Evolutionary conservation across 2,113 vertebrate genomes (phyloP), one percentile per base, ranked within the genome.

Genomic region (Callocephalon fimbriatum): DNA sequence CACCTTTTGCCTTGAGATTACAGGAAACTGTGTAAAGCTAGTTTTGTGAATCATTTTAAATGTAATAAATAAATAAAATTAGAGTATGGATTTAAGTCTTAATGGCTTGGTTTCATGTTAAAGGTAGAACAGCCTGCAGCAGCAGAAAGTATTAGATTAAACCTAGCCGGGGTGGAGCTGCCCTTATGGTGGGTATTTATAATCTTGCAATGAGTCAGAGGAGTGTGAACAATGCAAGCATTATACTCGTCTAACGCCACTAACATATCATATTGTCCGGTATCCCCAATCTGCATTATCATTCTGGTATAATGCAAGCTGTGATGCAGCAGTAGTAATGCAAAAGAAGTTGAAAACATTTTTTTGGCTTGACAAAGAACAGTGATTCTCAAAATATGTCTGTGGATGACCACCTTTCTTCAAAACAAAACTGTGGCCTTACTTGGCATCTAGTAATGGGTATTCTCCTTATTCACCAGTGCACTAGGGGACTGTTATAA

Each of bases 1-100:
- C 87, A 91, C 81, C 66, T 94, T 94, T 80, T 90, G 90, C 70
- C 19, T 93, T 16, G 73, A 86, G 63, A 87, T 95, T 95, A 68
- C 74, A 74, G 58, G 67, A 82, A 79, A 50, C 40, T 2, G 20
- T 85, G 29, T 75, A 65, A 86, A 31, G 38, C 61, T 62, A 20
- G 25, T 83, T 93, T 82, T 62, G 75, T 61, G 70, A 87, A 92
- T 93, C 35, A 26, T 70, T 27, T 58, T 47, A 73, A 92, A 81
- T 27, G 31, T 27, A 7, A 58, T 50, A 31, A 29, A 29, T 21
- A 37, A 45, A n/a, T 7, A 10, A 38, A 45, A 31, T 15, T 18
- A 45, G 35, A 29, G 5, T 62, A 21, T 44, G 35, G 47, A 77
- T 22, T 80, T 27, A 40, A 81, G 53, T 48, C n/a, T 40, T 85